Base-by-base conservation (phyloP, 2,113 vertebrate species). In the Chlamydotis undulata region DNA sequence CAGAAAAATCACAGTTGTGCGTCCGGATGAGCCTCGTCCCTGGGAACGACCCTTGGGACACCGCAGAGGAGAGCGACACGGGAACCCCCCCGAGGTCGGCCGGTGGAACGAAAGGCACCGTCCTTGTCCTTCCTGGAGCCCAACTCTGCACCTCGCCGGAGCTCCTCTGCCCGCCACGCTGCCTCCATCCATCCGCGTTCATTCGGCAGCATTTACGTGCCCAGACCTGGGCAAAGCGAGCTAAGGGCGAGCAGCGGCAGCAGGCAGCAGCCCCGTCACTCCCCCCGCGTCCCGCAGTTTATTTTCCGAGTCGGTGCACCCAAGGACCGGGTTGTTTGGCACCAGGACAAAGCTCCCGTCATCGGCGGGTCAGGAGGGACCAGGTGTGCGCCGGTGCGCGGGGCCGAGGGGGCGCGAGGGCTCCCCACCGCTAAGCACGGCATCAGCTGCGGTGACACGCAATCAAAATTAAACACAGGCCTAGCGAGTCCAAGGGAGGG, bases 121-220 rank as follows among this genome's bases (percentile, higher is more conserved):
- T 49, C 59, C 41, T 28, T 2, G 2, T 21, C 41, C 43, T 53
- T 53, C 37, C 33, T 0, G 2, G 45, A 31, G 28, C 59, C 39
- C 19, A 5, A 3, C 19, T 74, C 35, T 7, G 6, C 45, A 22
- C 8, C 75, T 47, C 13, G 3, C 39, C 10, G 8, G 49, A 0
- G 3, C 26, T 49, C 26, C 76, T 15, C 37, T 45, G 33, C 29
- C 61, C 10, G 0, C 33, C 3, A 2, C 3, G 1, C n/a, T 8
- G 0, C 55, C 37, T 35, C 53, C 15, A 0, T 11, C 31, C 2
- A 1, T 5, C 10, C 7, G 61, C 76, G 29, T 0, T 0, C 24
- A 37, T 63, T 1, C 25, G 53, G 24, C 2, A 6, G 31, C 59
- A 24, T 43, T 22, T 33, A 8, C 10, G 3, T 1, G 0, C 53